Evolutionary conservation across 2,113 vertebrate genomes (phyloP), one percentile per base, ranked within the genome.

Genomic region (Eleginops maclovinus): DNA sequence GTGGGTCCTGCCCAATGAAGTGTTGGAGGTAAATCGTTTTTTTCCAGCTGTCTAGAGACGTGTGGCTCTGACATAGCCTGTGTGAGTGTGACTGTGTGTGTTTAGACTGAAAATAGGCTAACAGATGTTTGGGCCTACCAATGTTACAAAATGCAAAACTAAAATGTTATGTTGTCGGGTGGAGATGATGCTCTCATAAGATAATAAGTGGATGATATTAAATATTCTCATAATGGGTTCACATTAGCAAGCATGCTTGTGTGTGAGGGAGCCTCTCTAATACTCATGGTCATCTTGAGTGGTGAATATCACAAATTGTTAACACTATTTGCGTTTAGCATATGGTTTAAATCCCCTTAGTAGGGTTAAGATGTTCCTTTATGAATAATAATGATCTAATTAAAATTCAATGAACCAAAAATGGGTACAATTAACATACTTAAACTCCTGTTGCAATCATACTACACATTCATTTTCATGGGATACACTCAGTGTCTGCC

Each of bases 11-110:
- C 49, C 44, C n/a, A 59, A 87, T 66, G 58, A 70, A 63, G 63
- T 76, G 82, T 87, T 53, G 53, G 59, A 40, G 70, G 72, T 73
- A 70, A 79, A 81, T 83, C 65, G 31, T 31, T 6, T 31, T 81
- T 36, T 40, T 77, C 67, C 72, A 64, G 49, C 74, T 50, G 21
- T 19, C 46, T 26, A n/a, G 62, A 75, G 72, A 77, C 4, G 58
- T 69, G 75, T 78, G 76, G 71, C 76, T 59, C 65, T 78, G 74
- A 77, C 47, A 54, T 26, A 43, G 62, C 17, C 64, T 56, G 7
- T 9, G 24, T 22, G n/a, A 21, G 56, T 60, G 69, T 51, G 49
- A 53, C 60, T 36, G 26, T 77, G 36, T 24, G 31, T 31, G 56
- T 53, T 21, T 63, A 40, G 26, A 56, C 51, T 50, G 64, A 68